Percentiles rank a stretch among this genome's conserved stretches.
Conservation (phyloP, 2,113 vertebrate species). For the Psilopsiagon aurifrons region DNA sequence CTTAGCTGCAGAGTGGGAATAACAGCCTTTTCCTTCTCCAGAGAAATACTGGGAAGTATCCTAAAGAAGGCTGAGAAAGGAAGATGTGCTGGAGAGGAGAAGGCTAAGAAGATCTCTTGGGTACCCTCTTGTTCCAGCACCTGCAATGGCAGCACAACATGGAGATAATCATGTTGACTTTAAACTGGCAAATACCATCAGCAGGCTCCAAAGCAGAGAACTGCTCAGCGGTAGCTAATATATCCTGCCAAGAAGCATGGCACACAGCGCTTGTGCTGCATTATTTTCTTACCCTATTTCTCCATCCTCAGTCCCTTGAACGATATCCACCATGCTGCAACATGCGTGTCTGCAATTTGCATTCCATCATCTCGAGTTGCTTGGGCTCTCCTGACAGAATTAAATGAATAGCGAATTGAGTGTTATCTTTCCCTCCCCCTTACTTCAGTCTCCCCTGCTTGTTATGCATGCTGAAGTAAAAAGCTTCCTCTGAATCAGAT, state of each 20-base stretch:
- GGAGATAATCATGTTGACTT: not conserved
- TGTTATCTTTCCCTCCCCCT: not conserved
- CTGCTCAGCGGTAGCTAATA: not conserved
- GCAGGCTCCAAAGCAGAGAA: not conserved
- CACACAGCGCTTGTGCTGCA: not conserved
- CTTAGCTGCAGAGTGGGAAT: not conserved
- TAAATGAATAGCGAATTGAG: not conserved
- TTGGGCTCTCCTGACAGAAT: not conserved
- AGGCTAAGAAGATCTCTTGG: not conserved
- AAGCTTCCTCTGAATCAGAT: slow-evolving; percentile 40
- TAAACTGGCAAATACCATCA: not conserved
- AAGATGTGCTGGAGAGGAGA: not conserved
- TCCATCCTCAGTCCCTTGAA: not conserved
- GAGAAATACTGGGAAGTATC: not conserved
- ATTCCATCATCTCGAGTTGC: fast-evolving
- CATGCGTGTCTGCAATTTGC: fast-evolving
- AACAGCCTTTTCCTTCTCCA: not conserved
- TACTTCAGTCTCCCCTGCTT: not conserved
- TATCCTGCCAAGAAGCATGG: not conserved
- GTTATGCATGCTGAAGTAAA: not conserved
- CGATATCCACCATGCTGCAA: fast-evolving
- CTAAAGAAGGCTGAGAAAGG: not conserved
- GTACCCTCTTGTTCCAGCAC: not conserved
- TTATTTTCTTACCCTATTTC: not conserved
- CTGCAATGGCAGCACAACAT: not conserved